A percentile compares a stretch with the other conserved stretches of the same genome.
Evolutionary conservation across 2,888 invertebrate species (phyloP).

Genomic region (Fissipunctia ypsillon): DNA sequence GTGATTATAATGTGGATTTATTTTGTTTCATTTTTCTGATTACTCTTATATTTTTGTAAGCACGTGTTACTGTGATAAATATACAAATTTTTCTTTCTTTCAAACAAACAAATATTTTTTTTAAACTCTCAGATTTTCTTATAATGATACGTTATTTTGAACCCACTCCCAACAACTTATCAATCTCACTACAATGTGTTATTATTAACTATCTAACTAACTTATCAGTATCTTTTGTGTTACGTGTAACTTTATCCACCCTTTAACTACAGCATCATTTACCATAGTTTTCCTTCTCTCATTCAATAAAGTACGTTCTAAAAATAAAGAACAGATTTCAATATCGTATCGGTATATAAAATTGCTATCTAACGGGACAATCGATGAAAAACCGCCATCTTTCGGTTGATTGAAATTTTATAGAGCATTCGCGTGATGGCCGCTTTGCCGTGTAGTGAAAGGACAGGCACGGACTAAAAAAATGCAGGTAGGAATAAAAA

Average conservation of each 20-base stretch:
- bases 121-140: too few species aligned
- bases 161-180: not conserved
- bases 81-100: too few species aligned
- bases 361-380: constrained; percentile 68
- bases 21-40: too few species aligned
- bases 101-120: too few species aligned
- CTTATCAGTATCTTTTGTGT: not conserved
- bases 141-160: not conserved
- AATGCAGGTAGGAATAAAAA: not conserved
- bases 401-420: constrained; percentile 81
- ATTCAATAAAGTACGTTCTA: constrained; percentile 10
- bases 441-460: constrained; percentile 57
- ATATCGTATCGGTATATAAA: constrained; percentile 62
- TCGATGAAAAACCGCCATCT: constrained; percentile 83
- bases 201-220: not conserved
- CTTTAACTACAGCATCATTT: not conserved
- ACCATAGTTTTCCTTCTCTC: not conserved
- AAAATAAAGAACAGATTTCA: constrained; percentile 60
- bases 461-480: constrained; percentile 61
- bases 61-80: too few species aligned
- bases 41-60: too few species aligned
- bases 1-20: too few species aligned
- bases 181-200: not conserved
- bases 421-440: constrained; percentile 80
- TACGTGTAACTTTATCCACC: not conserved